Conservation (phyloP, 2,797 vertebrate species). For the Muscicapa striata region DNA sequence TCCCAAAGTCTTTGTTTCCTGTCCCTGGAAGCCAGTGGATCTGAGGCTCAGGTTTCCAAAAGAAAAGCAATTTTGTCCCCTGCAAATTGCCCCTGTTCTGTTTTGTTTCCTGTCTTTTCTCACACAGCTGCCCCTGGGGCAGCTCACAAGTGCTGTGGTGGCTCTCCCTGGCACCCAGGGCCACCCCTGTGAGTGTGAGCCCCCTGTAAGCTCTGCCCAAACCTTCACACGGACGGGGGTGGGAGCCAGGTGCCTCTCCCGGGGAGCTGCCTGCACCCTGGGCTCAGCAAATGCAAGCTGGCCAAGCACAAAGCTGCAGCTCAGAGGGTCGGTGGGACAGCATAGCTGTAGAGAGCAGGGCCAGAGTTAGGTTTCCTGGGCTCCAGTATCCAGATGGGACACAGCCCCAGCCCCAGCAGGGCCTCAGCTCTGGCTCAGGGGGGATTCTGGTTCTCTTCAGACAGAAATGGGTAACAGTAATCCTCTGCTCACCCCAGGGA, state of each 20-base stretch:
- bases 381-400: background rate
- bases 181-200: accelerated
- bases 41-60: background rate
- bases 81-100: background rate
- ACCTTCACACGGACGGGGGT: accelerated
- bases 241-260: background rate
- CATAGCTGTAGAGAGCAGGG: accelerated
- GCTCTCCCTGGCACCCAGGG: background rate
- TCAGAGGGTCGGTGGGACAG: background rate
- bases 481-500: background rate
- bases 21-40: background rate
- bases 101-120: background rate
- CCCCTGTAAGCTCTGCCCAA: background rate
- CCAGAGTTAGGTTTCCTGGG: too few species aligned
- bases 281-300: background rate
- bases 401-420: background rate
- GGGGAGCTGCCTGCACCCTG: background rate
- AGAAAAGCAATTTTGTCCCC: background rate
- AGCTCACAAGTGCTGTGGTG: background rate
- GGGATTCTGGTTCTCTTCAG: background rate
- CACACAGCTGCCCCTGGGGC: background rate
- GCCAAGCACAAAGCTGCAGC: background rate
- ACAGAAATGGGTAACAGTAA: accelerated
- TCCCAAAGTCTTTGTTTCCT: background rate
- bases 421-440: background rate